These are phyloP conservation scores for Thamnophis elegans DNA, from an alignment of 2,797 vertebrate genomes.

Conservation along the genomic window DNA sequence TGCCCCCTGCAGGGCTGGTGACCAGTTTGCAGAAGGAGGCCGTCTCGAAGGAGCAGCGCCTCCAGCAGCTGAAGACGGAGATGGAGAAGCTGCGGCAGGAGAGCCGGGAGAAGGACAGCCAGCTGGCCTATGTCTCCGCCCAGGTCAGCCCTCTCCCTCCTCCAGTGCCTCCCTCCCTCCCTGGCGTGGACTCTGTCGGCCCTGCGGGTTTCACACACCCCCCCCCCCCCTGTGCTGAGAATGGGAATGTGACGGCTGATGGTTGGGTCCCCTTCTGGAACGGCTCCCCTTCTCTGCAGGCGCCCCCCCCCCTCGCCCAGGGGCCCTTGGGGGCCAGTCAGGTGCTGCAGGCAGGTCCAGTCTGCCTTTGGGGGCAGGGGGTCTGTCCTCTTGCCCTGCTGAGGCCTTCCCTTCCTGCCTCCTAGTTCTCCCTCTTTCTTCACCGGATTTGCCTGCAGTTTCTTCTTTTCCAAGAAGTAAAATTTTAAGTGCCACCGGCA, in stretches of 20 bases:
- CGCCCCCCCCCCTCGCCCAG: neutral
- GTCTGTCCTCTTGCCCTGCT: neutral
- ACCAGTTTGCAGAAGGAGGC: conserved; percentile 73
- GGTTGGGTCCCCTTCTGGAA: neutral
- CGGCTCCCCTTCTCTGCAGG: neutral
- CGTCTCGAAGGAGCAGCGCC: conserved; percentile 66
- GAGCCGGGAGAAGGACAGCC: conserved; percentile 68
- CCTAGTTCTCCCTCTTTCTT: too few species aligned
- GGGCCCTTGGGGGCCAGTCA: neutral
- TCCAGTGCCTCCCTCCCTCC: too few species aligned
- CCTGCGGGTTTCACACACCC: neutral
- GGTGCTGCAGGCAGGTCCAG: neutral
- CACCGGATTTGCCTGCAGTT: neutral
- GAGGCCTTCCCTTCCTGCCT: neutral
- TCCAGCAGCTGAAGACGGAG: conserved; percentile 67
- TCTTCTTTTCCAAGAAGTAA: neutral
- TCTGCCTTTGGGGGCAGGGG: neutral
- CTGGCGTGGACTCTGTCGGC: neutral
- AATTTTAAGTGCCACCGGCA: neutral
- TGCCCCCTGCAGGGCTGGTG: conserved; percentile 65
- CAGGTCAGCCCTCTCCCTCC: conserved; percentile 61
- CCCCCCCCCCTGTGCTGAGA: neutral
- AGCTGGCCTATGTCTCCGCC: conserved; percentile 68
- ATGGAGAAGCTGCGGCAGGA: conserved; percentile 67
- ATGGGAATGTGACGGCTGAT: neutral